These are phyloP conservation scores for Linhomoeus sp. DNA, from an alignment of 2,888 invertebrate species.

Conservation along the genomic window DNA sequence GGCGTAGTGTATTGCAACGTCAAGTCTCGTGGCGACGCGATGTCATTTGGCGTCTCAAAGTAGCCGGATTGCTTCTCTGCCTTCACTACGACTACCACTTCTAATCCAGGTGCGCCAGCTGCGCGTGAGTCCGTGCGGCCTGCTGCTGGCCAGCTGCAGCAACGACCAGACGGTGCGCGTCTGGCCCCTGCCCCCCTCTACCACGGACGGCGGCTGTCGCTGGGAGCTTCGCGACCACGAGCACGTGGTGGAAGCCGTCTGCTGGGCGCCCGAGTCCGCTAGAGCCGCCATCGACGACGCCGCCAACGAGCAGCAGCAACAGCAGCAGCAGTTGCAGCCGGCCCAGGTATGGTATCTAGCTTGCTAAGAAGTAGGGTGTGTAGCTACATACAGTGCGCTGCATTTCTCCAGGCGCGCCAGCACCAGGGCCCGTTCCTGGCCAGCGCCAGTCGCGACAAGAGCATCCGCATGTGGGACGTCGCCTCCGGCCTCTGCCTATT, in stretches of 20 bases:
- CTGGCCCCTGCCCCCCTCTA: no score
- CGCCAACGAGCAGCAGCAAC: no score
- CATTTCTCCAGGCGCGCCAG: no score
- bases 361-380: no score
- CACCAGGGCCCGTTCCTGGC: slow-evolving; percentile 76
- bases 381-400: no score
- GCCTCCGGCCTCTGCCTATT: slow-evolving; percentile 77
- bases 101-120: no score
- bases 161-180: slow-evolving; percentile 73
- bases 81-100: slow-evolving; percentile 98
- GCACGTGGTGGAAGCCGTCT: slow-evolving; percentile 91
- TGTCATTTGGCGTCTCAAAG: slow-evolving; percentile 83
- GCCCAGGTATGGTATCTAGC: no score
- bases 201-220: slow-evolving; percentile 84
- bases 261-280: slow-evolving; percentile 87
- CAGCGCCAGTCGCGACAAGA: slow-evolving; percentile 91
- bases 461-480: slow-evolving; percentile 66
- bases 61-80: slow-evolving; percentile 77
- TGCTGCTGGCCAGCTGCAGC: no score
- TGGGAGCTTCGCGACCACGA: slow-evolving; percentile 88
- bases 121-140: no score
- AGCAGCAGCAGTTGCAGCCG: no score
- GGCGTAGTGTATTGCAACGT: no score
- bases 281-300: slow-evolving; percentile 59
- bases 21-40: no score